phyloP scores from a whole-genome alignment of 1,140 invertebrate genomes.

The Sarcophaga peregrina region DNA sequence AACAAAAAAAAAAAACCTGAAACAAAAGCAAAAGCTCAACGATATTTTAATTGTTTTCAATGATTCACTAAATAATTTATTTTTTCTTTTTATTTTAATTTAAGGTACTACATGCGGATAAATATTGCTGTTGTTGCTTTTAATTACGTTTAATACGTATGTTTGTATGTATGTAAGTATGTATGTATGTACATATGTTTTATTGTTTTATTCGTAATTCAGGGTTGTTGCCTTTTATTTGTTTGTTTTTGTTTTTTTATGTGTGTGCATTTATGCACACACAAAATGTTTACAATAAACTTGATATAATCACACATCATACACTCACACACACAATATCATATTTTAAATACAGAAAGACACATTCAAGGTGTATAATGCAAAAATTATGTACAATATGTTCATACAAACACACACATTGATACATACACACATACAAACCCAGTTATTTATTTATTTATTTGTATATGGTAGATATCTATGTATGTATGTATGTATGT shows the following conservation, averaged over 20 bases:
- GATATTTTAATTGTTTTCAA: slow-evolving; percentile 16
- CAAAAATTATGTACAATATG: no score
- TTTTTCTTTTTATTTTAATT: neutral
- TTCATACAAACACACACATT: no score
- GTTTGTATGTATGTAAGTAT: neutral
- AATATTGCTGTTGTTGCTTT: neutral
- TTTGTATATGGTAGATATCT: no score
- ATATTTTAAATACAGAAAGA: no score
- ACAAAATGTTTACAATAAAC: neutral
- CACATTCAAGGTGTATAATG: no score
- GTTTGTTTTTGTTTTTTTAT: neutral
- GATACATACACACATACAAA: no score
- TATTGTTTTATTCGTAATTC: neutral
- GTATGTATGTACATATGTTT: neutral
- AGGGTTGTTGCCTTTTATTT: neutral
- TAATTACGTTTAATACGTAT: neutral
- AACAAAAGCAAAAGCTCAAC: slow-evolving; percentile 1
- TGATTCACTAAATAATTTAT: slow-evolving; percentile 11
- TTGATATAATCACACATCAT: no score
- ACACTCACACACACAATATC: neutral
- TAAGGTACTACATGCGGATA: neutral
- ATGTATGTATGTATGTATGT: no score
- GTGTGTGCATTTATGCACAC: neutral
- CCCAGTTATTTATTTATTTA: no score
- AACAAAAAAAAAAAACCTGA: neutral